Base-by-base conservation (phyloP, 2,888 invertebrate genomes). In the Eupsilia transversa region DNA sequence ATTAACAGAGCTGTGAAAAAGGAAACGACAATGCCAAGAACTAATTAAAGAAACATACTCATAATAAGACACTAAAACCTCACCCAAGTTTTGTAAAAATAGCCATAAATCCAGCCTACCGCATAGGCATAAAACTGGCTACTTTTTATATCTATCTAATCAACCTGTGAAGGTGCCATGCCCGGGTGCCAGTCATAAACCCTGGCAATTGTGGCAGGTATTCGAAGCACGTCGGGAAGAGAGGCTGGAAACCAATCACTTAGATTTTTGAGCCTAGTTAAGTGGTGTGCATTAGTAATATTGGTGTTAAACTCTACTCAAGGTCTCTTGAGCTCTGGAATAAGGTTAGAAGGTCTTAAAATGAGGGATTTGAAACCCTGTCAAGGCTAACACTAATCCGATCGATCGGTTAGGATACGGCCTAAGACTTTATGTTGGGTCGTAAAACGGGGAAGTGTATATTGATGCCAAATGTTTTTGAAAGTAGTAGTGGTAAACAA, bases 191-290 rank as follows among this genome's bases (percentile, higher is more conserved):
- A 59, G 54, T 72, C 82, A 77, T 83, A 83, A 82, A 83, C n/a
- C 57, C 14, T 57, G 67, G 57, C 65, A 72, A 74, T 79, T 79
- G 70, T 79, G 57, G 67, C 66, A 59, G 72, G 59, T 52, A 86
- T 86, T 86, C 87, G 17, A 46, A 73, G 72, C 87, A 86, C 87
- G 85, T 85, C 52, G 59, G 17, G 33, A 59, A 66, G 49, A 43
- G 65, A 66, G 35, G 35, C n/a, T 33, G 71, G 46, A 41, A 72
- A 71, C 79, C 85, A 87, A 85, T 86, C 85, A 79, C 85, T 87
- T 86, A 80, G 73, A 64, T 65, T 87, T 84, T 78, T 73, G 27
- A 66, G 56, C 49, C 43, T 54, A 68, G 61, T 72, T 73, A 67
- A 81, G 66, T 72, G 65, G 9, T 33, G 46, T 70, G 69, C 41